Evolutionary conservation across 23 tunicate species (phyloP), one percentile per base, ranked within the genome.

Genomic region (Phallusia fumigata): DNA sequence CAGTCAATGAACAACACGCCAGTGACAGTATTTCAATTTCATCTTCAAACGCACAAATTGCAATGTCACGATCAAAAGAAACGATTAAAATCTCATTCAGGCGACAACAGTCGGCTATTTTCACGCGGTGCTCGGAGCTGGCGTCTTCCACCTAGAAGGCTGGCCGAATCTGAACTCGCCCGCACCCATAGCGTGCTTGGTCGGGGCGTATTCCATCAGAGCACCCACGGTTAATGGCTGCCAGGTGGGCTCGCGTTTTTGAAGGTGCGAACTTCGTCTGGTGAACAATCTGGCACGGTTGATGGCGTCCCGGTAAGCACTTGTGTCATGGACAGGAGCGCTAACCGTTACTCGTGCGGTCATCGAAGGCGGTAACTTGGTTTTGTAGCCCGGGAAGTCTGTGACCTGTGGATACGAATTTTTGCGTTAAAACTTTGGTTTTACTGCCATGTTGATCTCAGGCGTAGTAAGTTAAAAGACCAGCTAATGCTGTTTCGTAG

Each of bases 191-290:
- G 65, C 84, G 11, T 47, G 72, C 52, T 82, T 84, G 10, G 88
- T 88, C 12, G 93, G 69, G 3, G 97, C 83, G 75, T 93, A 93
- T 34, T 93, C 93, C 93, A 93, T 88, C 49, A 93, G 81, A 18
- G 90, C 88, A 16, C 97, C 97, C 44, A 93, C 81, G 22, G 97
- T 93, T n/a, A 93, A 36, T 18, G 97, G 97, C 75, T 93, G 87
- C 97, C 97, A 93, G 24, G 77, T 88, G 16, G 93, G 86, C 65
- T 84, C 86, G 47, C 92, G 77, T 77, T 85, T 82, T 12, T 22
- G 64, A 0, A 35, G 65, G 78, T 28, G 35, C 52, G 87, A 30
- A 24, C 30, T 26, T 45, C 84, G 64, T 0, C 79, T 74, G 16
- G 80, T 33, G 53, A 88, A 88, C 1, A 79, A 53, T 1, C 75